Percentiles rank a stretch among this genome's conserved stretches.
Conservation (phyloP, 2,113 vertebrate species). For the Emydura subglobosa region DNA sequence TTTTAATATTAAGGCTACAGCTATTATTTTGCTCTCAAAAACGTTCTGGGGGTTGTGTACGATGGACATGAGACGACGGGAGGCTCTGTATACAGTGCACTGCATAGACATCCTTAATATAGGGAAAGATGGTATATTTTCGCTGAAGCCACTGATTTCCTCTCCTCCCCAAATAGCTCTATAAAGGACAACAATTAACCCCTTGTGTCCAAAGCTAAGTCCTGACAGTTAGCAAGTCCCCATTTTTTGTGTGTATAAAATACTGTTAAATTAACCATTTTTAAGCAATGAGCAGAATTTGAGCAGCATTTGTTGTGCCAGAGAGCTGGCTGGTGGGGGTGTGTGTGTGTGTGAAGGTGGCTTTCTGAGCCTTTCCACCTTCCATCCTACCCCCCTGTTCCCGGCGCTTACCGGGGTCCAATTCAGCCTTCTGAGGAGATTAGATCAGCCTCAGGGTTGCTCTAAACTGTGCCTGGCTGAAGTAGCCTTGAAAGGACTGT, state of each 20-base stretch:
- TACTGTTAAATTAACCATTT: neutral
- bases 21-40: conserved; percentile 9
- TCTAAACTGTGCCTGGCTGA: neutral
- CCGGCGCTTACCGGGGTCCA: neutral
- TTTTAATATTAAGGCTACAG: conserved; percentile 2
- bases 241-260: neutral
- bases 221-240: neutral
- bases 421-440: neutral
- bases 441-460: neutral
- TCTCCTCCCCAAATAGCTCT: conserved; percentile 3
- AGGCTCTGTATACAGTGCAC: neutral
- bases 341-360: neutral
- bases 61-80: neutral
- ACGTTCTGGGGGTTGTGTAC: neutral
- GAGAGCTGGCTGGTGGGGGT: neutral
- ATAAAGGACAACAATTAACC: conserved; percentile 39
- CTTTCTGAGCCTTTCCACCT: neutral
- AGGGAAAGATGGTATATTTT: conserved; percentile 18
- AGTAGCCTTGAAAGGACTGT: neutral
- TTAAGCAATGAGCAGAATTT: neutral
- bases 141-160: conserved; percentile 28
- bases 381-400: neutral
- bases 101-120: neutral
- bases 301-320: neutral
- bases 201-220: neutral